Evolutionary conservation across 2,888 invertebrate genomes (phyloP).

Genomic region (Drosophila emarginata): DNA sequence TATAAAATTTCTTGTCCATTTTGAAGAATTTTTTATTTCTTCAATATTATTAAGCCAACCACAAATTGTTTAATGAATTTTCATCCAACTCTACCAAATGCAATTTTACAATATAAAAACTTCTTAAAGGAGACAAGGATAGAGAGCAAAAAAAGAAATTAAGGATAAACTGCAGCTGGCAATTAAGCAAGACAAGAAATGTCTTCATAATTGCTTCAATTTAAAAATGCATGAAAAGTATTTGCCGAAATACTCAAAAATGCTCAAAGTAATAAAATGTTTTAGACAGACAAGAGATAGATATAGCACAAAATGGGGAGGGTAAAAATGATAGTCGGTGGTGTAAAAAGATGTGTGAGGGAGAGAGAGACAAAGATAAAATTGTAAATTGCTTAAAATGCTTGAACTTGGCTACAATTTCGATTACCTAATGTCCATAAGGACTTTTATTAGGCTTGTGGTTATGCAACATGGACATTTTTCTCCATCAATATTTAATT

Average conservation of each 20-base stretch:
- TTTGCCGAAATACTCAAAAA: conserved; percentile 44
- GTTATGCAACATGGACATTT: conserved; percentile 35
- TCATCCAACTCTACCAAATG: conserved; percentile 25
- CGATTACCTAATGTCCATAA: conserved; percentile 51
- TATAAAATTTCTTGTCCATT: conserved; percentile 37
- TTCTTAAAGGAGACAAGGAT: conserved; percentile 20
- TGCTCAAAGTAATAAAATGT: conserved; percentile 66
- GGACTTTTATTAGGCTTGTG: conserved; percentile 65
- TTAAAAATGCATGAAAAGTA: conserved; percentile 70
- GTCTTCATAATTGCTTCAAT: conserved; percentile 59
- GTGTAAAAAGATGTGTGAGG: neutral
- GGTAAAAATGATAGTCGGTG: too few relatives aligned
- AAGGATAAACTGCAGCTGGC: conserved; percentile 40
- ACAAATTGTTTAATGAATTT: conserved; percentile 57
- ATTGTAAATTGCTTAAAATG: conserved; percentile 48
- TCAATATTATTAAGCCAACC: conserved; percentile 55
- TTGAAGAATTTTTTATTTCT: conserved; percentile 18
- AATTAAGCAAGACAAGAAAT: conserved; percentile 53
- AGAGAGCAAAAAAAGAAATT: neutral
- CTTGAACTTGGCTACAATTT: conserved; percentile 31
- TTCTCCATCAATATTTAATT: conserved; percentile 70
- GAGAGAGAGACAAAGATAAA: conserved; percentile 35
- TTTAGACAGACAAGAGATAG: conserved; percentile 32
- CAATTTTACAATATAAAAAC: conserved; percentile 27
- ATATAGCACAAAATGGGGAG: conserved; percentile 26